These are phyloP conservation scores for Scolopax bukidnonensis DNA, from an alignment of 2,797 vertebrate species.

Conservation along the genomic window DNA sequence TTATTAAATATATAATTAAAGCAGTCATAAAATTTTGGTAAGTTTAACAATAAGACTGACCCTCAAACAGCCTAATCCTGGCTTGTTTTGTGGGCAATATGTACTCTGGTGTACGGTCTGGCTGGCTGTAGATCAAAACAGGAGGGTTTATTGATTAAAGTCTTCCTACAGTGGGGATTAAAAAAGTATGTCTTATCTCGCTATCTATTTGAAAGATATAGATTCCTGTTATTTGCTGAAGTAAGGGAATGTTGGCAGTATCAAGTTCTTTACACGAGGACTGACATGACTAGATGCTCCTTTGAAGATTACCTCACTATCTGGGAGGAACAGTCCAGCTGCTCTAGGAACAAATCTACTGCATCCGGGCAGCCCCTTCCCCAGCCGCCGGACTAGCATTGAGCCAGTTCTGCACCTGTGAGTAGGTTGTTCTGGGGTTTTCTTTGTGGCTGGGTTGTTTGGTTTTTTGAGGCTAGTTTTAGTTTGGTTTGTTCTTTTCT, in stretches of 20 bases:
- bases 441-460: background rate
- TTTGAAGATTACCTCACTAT: slow-evolving; percentile 44
- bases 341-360: background rate
- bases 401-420: background rate
- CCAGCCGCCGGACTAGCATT: background rate
- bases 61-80: background rate
- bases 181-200: slow-evolving; percentile 34
- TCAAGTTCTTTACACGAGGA: slow-evolving; percentile 28
- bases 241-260: slow-evolving; percentile 33
- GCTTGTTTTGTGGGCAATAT: background rate
- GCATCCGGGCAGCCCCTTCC: background rate
- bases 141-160: slow-evolving; percentile 63
- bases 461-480: too few relatives aligned
- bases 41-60: background rate
- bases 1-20: background rate
- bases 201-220: slow-evolving; percentile 52
- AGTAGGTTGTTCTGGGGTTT: background rate
- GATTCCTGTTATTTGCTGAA: slow-evolving; percentile 58
- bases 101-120: background rate
- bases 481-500: too few relatives aligned
- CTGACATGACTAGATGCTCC: background rate
- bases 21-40: background rate
- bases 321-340: background rate
- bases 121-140: slow-evolving; percentile 52
- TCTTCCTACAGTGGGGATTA: slow-evolving; percentile 16